phyloP scores from a whole-genome alignment of 2,797 vertebrate genomes.

The Nothura maculosa region DNA sequence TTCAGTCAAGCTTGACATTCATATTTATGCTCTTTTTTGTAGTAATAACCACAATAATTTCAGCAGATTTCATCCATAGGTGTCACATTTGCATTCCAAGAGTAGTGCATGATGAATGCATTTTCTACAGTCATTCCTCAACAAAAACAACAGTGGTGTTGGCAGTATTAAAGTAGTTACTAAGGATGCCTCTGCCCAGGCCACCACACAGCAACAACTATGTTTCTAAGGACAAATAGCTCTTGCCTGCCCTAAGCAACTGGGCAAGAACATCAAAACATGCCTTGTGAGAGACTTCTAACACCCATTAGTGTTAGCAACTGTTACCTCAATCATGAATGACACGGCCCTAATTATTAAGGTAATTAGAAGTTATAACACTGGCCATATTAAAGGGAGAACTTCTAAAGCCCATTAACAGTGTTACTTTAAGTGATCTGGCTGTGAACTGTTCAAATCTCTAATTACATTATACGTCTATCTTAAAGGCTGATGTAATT shows the following conservation, averaged over 20 bases:
- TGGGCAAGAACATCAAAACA: slow-evolving; percentile 84
- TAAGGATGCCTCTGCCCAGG: slow-evolving; percentile 81
- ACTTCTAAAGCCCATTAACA: slow-evolving; percentile 94
- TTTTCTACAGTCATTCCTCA: slow-evolving; percentile 62
- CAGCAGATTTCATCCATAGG: slow-evolving; percentile 72
- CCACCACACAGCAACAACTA: slow-evolving; percentile 84
- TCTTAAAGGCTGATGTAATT: slow-evolving; percentile 95
- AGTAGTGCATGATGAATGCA: slow-evolving; percentile 58
- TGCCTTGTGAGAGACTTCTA: slow-evolving; percentile 85
- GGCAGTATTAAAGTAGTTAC: slow-evolving; percentile 83
- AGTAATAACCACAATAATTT: slow-evolving; percentile 55
- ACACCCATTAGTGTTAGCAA: slow-evolving; percentile 94
- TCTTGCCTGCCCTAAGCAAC: slow-evolving; percentile 82
- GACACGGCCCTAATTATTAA: slow-evolving; percentile 97
- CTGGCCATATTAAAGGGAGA: slow-evolving; percentile 91
- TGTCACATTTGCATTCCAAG: slow-evolving; percentile 77
- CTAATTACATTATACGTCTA: slow-evolving; percentile 95
- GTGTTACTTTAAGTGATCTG: slow-evolving; percentile 96
- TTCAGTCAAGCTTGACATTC: slow-evolving; percentile 62
- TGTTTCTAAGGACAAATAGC: slow-evolving; percentile 84
- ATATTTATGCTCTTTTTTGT: slow-evolving; percentile 64
- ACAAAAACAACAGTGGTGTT: slow-evolving; percentile 67
- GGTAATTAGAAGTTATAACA: slow-evolving; percentile 96
- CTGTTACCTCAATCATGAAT: slow-evolving; percentile 93
- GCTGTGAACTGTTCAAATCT: slow-evolving; percentile 96